Conservation (phyloP, 2,888 invertebrate genomes). For the Cataglyphis cursor region DNA sequence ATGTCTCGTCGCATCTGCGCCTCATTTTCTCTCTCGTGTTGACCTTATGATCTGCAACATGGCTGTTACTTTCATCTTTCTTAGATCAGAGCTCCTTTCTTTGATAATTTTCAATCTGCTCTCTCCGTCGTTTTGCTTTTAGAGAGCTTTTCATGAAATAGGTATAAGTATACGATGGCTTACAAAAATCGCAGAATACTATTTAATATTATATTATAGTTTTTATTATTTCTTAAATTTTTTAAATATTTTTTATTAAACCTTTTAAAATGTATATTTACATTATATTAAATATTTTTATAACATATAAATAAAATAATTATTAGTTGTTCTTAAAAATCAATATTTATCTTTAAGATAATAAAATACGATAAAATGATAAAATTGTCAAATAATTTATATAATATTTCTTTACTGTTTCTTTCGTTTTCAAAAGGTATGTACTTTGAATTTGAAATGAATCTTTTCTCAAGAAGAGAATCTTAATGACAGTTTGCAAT, state of each 20-base stretch:
- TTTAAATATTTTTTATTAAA: too few species aligned
- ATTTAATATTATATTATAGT: not conserved
- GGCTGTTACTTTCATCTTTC: conserved; percentile 63
- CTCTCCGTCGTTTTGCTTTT: conserved; percentile 38
- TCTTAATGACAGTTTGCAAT: not conserved
- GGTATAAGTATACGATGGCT: not conserved
- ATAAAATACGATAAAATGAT: not conserved
- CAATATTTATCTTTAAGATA: not conserved
- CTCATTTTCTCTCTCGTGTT: not conserved
- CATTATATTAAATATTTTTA: too few species aligned
- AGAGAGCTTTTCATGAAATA: not conserved
- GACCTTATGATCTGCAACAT: conserved; percentile 59
- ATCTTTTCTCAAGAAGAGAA: not conserved
- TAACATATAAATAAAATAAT: not conserved
- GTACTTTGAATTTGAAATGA: too few species aligned
- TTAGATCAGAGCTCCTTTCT: conserved; percentile 50
- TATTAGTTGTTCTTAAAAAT: not conserved
- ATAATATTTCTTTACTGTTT: not conserved
- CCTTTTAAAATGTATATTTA: too few species aligned
- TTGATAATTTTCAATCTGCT: not conserved
- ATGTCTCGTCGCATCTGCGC: conserved; percentile 69
- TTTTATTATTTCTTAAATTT: not conserved
- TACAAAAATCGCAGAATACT: conserved; percentile 50
- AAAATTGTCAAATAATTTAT: not conserved
- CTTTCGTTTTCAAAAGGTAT: too few species aligned